These are phyloP conservation scores for Drosophila anomelani DNA, from an alignment of 2,888 invertebrate species.

Conservation along the genomic window DNA sequence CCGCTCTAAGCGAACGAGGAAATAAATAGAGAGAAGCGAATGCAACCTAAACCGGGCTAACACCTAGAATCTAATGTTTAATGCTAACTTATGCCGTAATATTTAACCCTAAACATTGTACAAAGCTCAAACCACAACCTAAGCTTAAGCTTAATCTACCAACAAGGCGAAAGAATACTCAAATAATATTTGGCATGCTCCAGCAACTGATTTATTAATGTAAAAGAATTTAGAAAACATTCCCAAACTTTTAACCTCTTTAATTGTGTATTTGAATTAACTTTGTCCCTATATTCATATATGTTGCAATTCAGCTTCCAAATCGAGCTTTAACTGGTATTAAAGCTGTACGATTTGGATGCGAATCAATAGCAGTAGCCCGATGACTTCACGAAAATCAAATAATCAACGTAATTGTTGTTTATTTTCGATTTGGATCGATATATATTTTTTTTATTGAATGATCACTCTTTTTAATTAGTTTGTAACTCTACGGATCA, in stretches of 20 bases:
- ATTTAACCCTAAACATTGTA: slow-evolving; percentile 66
- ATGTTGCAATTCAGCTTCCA: slow-evolving; percentile 26
- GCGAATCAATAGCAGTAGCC: slow-evolving; percentile 15
- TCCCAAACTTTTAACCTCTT: background rate
- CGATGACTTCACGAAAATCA: slow-evolving; percentile 41
- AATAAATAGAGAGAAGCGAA: background rate
- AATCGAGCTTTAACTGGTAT: slow-evolving; percentile 45
- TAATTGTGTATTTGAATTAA: background rate
- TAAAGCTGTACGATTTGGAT: slow-evolving; percentile 41
- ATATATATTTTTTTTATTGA: slow-evolving; percentile 3
- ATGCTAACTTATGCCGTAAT: slow-evolving; percentile 52
- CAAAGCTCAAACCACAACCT: slow-evolving; percentile 72
- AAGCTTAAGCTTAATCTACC: slow-evolving; percentile 68
- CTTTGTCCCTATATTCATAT: background rate
- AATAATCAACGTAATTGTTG: slow-evolving; percentile 48
- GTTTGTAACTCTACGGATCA: slow-evolving; percentile 28
- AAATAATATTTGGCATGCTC: slow-evolving; percentile 38
- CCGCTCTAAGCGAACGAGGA: slow-evolving; percentile 72
- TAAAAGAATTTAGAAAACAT: too few relatives aligned
- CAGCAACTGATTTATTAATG: slow-evolving; percentile 16
- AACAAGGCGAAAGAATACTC: slow-evolving; percentile 60
- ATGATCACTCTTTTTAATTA: slow-evolving; percentile 43
- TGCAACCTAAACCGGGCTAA: slow-evolving; percentile 36
- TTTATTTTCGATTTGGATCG: slow-evolving; percentile 35
- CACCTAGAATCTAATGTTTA: slow-evolving; percentile 50